phyloP scores from a whole-genome alignment of 2,113 vertebrate genomes.

The Beaufortia kweichowensis region DNA sequence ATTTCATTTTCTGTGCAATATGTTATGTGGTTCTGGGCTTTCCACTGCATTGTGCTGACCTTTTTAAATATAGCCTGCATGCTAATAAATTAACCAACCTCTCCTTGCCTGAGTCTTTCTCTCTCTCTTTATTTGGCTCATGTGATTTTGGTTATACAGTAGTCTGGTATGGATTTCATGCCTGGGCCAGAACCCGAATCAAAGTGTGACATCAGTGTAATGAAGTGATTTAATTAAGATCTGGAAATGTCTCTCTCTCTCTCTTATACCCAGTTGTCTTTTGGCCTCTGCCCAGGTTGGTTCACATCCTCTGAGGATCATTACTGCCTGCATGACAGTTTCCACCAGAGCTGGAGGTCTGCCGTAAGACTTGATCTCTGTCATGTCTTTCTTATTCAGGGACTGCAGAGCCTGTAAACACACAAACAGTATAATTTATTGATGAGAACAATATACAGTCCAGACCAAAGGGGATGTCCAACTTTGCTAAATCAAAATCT shows the following conservation, averaged over 20 bases:
- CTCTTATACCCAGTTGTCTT: conserved; percentile 83
- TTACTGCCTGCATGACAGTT: conserved; percentile 89
- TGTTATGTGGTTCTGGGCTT: conserved; percentile 13
- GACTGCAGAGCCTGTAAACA: conserved; percentile 82
- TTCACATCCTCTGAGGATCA: conserved; percentile 84
- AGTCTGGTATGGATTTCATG: conserved; percentile 34
- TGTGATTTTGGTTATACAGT: conserved; percentile 14
- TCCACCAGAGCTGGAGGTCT: conserved; percentile 84
- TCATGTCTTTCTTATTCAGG: conserved; percentile 90
- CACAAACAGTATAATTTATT: neutral
- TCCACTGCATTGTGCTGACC: conserved; percentile 19
- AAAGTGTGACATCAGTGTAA: conserved; percentile 38
- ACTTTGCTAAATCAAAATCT: no score
- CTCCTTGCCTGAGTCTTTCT: neutral
- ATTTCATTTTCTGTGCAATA: neutral
- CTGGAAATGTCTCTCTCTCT: conserved; percentile 9
- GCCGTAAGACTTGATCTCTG: conserved; percentile 88
- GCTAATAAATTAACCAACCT: conserved; percentile 15
- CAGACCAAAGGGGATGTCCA: no score
- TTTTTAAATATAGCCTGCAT: conserved; percentile 26
- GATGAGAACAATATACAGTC: conserved; percentile 14
- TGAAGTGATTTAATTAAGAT: conserved; percentile 39
- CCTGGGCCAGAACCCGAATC: conserved; percentile 7
- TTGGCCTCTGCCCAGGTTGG: conserved; percentile 89
- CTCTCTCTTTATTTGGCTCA: conserved; percentile 8